Base-by-base conservation (phyloP, 2,113 vertebrate species). In the Etheostoma cragini region DNA sequence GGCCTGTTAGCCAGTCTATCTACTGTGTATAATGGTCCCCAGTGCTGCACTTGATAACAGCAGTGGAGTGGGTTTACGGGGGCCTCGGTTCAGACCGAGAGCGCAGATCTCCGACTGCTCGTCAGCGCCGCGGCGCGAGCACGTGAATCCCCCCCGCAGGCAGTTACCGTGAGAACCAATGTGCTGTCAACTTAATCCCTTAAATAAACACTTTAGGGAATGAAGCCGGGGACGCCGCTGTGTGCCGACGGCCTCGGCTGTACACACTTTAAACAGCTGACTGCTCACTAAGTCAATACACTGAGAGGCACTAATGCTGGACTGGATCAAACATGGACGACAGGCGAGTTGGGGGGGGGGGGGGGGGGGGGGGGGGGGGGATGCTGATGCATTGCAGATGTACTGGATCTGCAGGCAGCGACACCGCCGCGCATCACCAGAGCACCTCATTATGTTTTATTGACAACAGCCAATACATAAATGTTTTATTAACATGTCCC, bases 281-380 rank as follows among this genome's bases (percentile, higher is more conserved):
- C 53, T 83, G 80, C 81, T 72, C 71, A 26, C 47, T 12, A 67
- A 86, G 83, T 86, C 83, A 72, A 86, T 74, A 67, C 73, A 3
- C 49, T 14, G 71, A 82, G 71, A 82, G 61, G 67, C 68, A 54
- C 72, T 78, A 38, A 22, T 64, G 2, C 74, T 3, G 45, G 66
- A 84, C 70, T 22, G 83, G 68, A 80, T 88, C 86, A 80, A 84
- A 86, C 71, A 82, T 57, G 75, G 78, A 82, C 74, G 72, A 80
- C 81, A 77, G 75, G 66, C 53, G 80, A 47, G 42, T 70, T 78
- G 65, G 76, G 75, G 35, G 80, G 75, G 74, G 80, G 65, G 73
- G 75, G 45, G 80, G 75, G 74, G 80, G 65, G 76, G 71, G 45
- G 80, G 78, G 74, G 80, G 65, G 76, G 71, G 45, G 80, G 78